Conservation (phyloP, 2,797 vertebrate species). For the Rallus crepitans region DNA sequence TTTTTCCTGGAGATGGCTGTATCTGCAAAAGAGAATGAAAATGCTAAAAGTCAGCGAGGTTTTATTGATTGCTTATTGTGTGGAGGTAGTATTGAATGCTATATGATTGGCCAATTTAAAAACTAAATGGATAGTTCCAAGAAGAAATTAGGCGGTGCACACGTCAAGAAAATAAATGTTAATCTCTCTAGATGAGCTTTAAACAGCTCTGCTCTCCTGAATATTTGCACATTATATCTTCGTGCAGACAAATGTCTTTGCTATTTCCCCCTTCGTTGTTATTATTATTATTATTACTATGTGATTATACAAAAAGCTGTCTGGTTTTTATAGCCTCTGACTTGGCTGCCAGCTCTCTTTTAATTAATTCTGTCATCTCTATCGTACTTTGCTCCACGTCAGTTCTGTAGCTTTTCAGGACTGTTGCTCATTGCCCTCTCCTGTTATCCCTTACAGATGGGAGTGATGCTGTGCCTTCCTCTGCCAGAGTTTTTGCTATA, state of each 20-base stretch:
- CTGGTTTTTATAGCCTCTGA: slow-evolving; percentile 16
- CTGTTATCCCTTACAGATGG: not conserved
- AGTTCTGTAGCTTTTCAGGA: not conserved
- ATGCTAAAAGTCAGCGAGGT: not conserved
- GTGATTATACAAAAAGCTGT: slow-evolving; percentile 11
- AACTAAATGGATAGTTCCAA: not conserved
- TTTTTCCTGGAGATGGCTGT: not conserved
- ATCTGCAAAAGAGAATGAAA: not conserved
- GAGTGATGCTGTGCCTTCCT: not conserved
- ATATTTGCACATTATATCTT: slow-evolving; percentile 5
- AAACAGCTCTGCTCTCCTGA: not conserved
- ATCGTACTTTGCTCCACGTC: not conserved
- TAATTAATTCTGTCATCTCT: slow-evolving; percentile 22
- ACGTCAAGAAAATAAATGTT: not conserved
- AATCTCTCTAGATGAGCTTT: not conserved
- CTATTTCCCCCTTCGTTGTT: not conserved
- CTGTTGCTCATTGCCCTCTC: not conserved
- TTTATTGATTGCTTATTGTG: slow-evolving; percentile 10
- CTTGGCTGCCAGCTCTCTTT: not conserved
- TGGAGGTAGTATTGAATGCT: not conserved
- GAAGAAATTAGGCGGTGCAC: not conserved
- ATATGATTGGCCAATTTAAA: not conserved
- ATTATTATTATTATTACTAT: not conserved
- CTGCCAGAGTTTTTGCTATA: not conserved
- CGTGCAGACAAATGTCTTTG: slow-evolving; percentile 7